A percentile compares a stretch with the other conserved stretches of the same genome.
Conservation (phyloP, 2,797 vertebrate species). For the Lagothrix lagotricha region DNA sequence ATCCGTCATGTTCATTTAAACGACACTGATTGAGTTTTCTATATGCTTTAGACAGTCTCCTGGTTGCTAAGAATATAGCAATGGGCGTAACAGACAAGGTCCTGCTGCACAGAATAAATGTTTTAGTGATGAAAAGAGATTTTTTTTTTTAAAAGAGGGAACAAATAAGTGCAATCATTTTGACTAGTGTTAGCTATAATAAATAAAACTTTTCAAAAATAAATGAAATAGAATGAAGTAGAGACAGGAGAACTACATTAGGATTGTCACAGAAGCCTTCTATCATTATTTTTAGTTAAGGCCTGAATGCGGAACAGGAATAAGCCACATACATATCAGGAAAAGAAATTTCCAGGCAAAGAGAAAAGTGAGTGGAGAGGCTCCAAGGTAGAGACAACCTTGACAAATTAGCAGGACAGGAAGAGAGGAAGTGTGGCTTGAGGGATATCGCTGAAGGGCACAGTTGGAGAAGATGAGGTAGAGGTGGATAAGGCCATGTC, state of each 20-base stretch:
- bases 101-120: background rate
- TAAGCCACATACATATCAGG: background rate
- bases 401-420: background rate
- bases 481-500: background rate
- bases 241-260: background rate
- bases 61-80: background rate
- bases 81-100: background rate
- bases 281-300: background rate
- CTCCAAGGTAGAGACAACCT: background rate
- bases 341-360: background rate
- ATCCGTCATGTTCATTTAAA: background rate
- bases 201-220: background rate
- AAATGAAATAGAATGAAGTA: background rate
- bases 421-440: background rate
- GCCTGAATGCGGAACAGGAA: background rate
- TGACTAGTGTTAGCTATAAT: background rate
- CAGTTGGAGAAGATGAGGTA: background rate
- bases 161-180: background rate
- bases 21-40: background rate
- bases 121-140: background rate
- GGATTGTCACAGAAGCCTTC: background rate
- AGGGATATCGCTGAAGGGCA: background rate
- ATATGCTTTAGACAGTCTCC: background rate
- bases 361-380: background rate
- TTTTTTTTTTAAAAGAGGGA: background rate